Base-by-base conservation (phyloP, 2,797 vertebrate genomes). In the Rhinatrema bivittatum region DNA sequence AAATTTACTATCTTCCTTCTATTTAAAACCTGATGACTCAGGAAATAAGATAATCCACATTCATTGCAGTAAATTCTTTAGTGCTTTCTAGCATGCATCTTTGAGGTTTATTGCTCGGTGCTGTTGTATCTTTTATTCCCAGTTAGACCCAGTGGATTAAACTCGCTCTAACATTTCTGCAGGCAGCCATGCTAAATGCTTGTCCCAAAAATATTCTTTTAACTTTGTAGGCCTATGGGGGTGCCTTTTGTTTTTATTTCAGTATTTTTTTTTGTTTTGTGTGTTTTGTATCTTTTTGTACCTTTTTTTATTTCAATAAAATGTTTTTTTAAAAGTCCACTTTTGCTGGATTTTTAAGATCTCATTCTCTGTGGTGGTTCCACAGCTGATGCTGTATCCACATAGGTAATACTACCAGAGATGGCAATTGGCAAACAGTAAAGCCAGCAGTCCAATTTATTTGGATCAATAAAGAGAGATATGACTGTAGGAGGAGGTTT, bases 1-100 rank as follows among this genome's bases (percentile, higher is more conserved):
- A 64, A 69, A 62, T 56, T 62, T 69, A 54, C 45, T 72, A 25
- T 60, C 52, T 32, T 42, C 14, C 65, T 70, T 64, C 44, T 70
- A 25, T 53, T 67, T 70, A 50, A 62, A 54, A 60, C 35, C 36
- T 44, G 29, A 56, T 74, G 48, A 68, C 44, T 70, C 70, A 58
- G 52, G 70, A 47, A 29, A 61, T 13, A 29, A 51, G 7, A 4
- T 18, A 49, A 31, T 52, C 19, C 9, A 22, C 25, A 48, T 54
- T 43, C 24, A 41, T 62, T 70, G 67, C 37, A 42, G 41, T 42
- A 21, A 54, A 49, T 44, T 60, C 31, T 46, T 46, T 60, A 47
- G 46, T 32, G 39, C 16, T 59, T 18, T 52, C 14, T 34, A 68
- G 20, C 4, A 19, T 7, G 20, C 15, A 20, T 4, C 9, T 42